A percentile compares a stretch with the other conserved stretches of the same genome.
Conservation (phyloP, 2,888 invertebrate genomes). For the Pyrrhosoma nymphula region DNA sequence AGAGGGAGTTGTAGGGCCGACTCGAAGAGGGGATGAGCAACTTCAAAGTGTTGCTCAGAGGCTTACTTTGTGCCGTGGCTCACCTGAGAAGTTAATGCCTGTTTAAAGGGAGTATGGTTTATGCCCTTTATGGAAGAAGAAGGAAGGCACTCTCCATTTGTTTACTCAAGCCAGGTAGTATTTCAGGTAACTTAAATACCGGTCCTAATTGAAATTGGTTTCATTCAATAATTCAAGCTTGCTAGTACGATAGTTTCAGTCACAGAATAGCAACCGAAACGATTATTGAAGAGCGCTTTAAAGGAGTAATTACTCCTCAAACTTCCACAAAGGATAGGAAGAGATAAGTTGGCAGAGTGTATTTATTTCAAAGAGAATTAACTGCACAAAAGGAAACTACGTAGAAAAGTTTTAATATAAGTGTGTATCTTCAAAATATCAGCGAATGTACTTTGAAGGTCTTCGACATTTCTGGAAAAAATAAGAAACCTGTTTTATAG, state of each 20-base stretch:
- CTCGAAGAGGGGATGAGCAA: background rate
- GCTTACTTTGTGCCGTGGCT: conserved; percentile 49
- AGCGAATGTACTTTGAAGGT: too few relatives aligned
- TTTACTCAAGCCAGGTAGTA: background rate
- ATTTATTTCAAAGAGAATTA: background rate
- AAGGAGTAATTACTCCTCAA: background rate
- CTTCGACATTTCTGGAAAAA: too few relatives aligned
- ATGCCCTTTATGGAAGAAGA: conserved; percentile 37
- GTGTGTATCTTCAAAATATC: too few relatives aligned
- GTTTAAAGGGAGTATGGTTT: conserved; percentile 13
- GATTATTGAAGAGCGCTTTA: background rate
- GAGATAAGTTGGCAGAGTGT: background rate
- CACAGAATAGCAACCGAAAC: background rate
- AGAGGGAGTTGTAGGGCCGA: background rate
- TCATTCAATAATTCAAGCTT: background rate
- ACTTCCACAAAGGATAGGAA: background rate
- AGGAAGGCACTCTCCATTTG: conserved; percentile 4
- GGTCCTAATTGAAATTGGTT: conserved; percentile 45
- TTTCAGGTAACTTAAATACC: background rate
- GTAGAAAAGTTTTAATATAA: background rate
- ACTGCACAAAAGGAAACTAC: background rate
- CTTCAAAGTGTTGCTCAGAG: conserved; percentile 44
- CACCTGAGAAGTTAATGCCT: conserved; percentile 52
- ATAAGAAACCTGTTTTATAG: too few relatives aligned
- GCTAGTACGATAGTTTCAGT: background rate